Conservation (phyloP, 1,140 invertebrate species). For the Drosophila sp. region DNA sequence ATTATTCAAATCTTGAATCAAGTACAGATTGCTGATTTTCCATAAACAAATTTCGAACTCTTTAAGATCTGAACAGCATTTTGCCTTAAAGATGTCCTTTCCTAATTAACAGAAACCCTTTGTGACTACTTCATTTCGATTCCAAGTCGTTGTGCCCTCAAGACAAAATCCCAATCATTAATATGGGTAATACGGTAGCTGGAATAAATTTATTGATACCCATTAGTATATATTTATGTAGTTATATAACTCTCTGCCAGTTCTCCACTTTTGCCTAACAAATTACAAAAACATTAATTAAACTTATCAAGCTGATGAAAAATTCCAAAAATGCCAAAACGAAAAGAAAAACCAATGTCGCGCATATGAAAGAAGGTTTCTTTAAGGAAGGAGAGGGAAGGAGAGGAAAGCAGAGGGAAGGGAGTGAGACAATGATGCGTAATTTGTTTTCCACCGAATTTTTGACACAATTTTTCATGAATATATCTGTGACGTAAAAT, state of each 20-base stretch:
- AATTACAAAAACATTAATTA: slow-evolving; percentile 50
- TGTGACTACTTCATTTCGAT: neutral
- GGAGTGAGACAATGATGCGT: slow-evolving; percentile 33
- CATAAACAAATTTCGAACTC: too few species aligned
- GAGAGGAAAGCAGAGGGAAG: neutral
- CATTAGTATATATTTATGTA: slow-evolving; percentile 11
- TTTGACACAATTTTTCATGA: slow-evolving; percentile 53
- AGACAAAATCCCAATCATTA: neutral
- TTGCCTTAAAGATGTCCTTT: neutral
- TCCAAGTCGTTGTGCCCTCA: neutral
- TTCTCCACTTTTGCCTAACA: slow-evolving; percentile 15
- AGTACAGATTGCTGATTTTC: too few species aligned
- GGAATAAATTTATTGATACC: slow-evolving; percentile 12
- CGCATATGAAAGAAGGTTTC: neutral
- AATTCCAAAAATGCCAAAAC: neutral
- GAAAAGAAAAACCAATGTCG: neutral
- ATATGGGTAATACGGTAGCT: neutral
- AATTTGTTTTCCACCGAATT: slow-evolving; percentile 46
- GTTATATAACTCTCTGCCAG: slow-evolving; percentile 2
- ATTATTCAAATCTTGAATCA: too few species aligned
- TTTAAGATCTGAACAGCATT: too few species aligned
- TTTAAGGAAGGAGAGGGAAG: neutral
- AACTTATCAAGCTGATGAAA: slow-evolving; percentile 34
- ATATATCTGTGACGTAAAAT: slow-evolving; percentile 47
- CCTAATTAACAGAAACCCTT: slow-evolving; percentile 2